phyloP scores from a whole-genome alignment of 2,797 vertebrate species.

The Oreochromis mossambicus region DNA sequence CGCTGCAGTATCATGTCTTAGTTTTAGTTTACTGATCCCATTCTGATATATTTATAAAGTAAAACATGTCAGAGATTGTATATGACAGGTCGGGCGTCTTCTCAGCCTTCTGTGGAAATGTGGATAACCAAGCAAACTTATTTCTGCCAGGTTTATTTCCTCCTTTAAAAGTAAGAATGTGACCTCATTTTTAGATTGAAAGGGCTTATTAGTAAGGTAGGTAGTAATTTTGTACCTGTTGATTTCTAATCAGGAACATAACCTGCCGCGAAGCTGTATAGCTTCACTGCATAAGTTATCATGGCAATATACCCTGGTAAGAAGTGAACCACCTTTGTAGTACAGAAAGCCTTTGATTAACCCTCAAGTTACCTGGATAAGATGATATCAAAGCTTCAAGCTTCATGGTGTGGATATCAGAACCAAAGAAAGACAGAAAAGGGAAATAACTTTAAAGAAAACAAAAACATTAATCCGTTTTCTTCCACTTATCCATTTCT shows the following conservation, averaged over 20 bases:
- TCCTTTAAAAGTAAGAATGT: background rate
- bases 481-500: background rate
- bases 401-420: background rate
- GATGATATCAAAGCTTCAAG: background rate
- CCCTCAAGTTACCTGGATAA: background rate
- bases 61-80: background rate
- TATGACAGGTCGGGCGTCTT: fast-evolving
- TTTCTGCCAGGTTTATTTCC: background rate
- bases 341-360: background rate
- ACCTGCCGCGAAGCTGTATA: background rate
- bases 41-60: background rate
- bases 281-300: background rate
- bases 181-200: background rate
- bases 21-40: background rate
- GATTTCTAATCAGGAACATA: background rate
- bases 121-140: background rate
- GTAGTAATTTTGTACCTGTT: background rate
- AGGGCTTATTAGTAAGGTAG: background rate
- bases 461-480: background rate
- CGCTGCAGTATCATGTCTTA: background rate
- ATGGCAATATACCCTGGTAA: background rate
- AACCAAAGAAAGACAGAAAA: background rate
- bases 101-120: background rate
- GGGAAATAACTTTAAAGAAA: background rate
- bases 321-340: background rate